These are phyloP conservation scores for Echinops telfairi DNA, from an alignment of 2,113 vertebrate species.

Conservation along the genomic window DNA sequence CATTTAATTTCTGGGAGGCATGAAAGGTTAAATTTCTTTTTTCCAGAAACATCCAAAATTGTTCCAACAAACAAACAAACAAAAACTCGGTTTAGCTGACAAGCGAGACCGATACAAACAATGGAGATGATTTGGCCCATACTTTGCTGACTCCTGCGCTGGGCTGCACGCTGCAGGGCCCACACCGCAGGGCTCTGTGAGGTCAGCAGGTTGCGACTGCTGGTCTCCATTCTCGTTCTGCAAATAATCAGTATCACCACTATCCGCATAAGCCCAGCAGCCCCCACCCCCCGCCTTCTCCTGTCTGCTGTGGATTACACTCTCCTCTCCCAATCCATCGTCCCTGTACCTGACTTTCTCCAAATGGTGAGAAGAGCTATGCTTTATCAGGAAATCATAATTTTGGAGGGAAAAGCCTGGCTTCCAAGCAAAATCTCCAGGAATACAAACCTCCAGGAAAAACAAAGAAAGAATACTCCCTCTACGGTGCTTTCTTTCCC, in stretches of 20 bases:
- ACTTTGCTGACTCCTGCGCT: background rate
- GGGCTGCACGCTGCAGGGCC: background rate
- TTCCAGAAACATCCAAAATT: background rate
- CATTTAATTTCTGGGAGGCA: background rate
- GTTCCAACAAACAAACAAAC: background rate
- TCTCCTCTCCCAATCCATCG: too few relatives aligned
- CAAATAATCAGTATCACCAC: background rate
- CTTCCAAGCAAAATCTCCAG: slow-evolving; percentile 59
- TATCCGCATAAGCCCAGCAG: background rate
- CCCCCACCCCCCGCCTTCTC: background rate
- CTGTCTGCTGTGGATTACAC: background rate
- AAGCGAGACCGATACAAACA: background rate
- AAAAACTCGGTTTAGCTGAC: background rate
- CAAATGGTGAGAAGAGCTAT: background rate
- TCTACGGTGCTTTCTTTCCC: slow-evolving; percentile 64
- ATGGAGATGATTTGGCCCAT: background rate
- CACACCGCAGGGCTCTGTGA: background rate
- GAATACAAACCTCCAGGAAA: slow-evolving; percentile 57
- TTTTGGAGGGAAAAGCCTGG: slow-evolving; percentile 58
- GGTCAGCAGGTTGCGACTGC: background rate
- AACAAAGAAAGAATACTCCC: slow-evolving; percentile 11
- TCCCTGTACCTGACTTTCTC: background rate
- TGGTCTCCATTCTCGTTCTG: background rate
- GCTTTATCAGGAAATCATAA: slow-evolving; percentile 44
- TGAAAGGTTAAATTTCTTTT: background rate